These are phyloP conservation scores for Aplysia californica DNA, from an alignment of 1,140 invertebrate species.

Conservation along the genomic window DNA sequence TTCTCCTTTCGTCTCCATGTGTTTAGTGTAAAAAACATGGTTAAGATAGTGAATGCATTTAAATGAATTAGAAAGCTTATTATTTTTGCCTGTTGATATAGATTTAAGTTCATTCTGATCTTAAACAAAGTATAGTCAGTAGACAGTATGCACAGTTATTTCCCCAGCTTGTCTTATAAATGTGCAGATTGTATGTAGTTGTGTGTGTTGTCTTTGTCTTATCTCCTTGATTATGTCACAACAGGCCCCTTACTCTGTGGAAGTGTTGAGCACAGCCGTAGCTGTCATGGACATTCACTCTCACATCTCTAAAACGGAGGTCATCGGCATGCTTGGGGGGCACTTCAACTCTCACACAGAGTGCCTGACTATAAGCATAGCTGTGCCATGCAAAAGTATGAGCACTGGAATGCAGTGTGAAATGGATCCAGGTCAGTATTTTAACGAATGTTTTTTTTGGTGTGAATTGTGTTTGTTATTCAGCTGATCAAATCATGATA, in stretches of 20 bases:
- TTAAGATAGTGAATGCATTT: neutral
- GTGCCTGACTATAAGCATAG: conserved; percentile 68
- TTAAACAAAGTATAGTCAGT: neutral
- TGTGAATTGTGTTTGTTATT: no score
- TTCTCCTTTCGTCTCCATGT: neutral
- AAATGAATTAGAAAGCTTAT: no score
- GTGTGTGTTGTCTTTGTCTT: no score
- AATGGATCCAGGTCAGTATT: conserved; percentile 78
- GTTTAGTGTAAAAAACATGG: neutral
- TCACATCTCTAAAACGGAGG: conserved; percentile 76
- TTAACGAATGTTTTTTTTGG: no score
- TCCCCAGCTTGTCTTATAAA: neutral
- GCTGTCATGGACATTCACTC: conserved; percentile 78
- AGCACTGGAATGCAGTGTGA: conserved; percentile 79
- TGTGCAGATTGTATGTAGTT: neutral
- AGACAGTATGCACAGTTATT: neutral
- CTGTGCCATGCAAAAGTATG: conserved; percentile 73
- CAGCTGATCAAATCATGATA: no score
- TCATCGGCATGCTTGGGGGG: conserved; percentile 80
- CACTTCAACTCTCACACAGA: conserved; percentile 56
- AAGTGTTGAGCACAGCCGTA: conserved; percentile 72
- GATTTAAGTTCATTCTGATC: neutral
- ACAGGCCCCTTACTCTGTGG: conserved; percentile 75
- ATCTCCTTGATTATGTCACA: no score
- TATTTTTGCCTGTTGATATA: no score